phyloP scores from a whole-genome alignment of 1,140 invertebrate genomes.

The Halotydeus destructor region DNA sequence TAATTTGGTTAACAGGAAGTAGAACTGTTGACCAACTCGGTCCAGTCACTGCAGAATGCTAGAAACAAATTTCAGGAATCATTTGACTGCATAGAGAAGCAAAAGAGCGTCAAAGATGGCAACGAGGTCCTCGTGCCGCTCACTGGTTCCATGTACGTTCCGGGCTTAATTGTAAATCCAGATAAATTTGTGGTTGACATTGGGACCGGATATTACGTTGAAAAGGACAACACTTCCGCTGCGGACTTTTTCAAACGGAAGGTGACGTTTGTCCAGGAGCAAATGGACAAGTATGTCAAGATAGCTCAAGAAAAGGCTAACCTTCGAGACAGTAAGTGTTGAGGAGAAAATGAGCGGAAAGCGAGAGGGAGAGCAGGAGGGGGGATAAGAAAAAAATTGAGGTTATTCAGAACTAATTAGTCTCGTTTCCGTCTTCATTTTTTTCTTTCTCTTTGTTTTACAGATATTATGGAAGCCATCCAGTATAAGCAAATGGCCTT shows the following conservation, averaged over 20 bases:
- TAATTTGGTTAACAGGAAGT: conserved; percentile 34
- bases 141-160: conserved; percentile 84
- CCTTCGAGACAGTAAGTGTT: conserved; percentile 58
- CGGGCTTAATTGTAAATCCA: conserved; percentile 55
- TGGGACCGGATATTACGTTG: conserved; percentile 84
- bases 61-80: conserved; percentile 74
- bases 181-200: conserved; percentile 73
- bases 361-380: too few relatives aligned
- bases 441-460: too few relatives aligned
- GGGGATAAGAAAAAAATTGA: too few relatives aligned
- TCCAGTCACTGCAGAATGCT: conserved; percentile 66
- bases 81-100: conserved; percentile 55
- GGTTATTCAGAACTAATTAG: too few relatives aligned
- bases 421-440: too few relatives aligned
- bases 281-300: conserved; percentile 78
- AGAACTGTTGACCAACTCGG: conserved; percentile 58
- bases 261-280: conserved; percentile 67
- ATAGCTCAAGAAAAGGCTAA: conserved; percentile 63
- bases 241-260: conserved; percentile 81
- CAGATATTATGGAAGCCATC: too few relatives aligned
- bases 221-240: conserved; percentile 49
- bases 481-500: too few relatives aligned
- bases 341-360: too few relatives aligned
- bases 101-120: conserved; percentile 45
- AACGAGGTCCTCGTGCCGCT: conserved; percentile 70